Base-by-base conservation (phyloP, 2,113 vertebrate species). In the Xenopus borealis region DNA sequence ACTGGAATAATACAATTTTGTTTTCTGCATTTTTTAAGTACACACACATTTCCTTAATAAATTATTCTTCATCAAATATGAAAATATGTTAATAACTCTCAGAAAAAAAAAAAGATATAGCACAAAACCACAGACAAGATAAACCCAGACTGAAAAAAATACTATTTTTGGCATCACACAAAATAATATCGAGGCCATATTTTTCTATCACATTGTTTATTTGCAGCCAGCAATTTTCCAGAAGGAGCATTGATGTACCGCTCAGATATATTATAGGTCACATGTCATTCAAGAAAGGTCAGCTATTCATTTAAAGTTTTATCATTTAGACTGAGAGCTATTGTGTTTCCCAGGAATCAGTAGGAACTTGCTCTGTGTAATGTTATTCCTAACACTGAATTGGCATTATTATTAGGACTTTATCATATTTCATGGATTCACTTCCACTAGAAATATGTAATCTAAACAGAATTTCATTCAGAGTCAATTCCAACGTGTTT, bases 171-270 rank as follows among this genome's bases (percentile, higher is more conserved):
- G 87, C 86, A 88, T 87, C 91, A 93, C 93, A 90, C 83, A 86
- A 85, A 93, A 85, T 90, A 93, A 89, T 86, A 92, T 91, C 85
- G 88, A 85, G 91, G 91, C 87, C 88, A 85, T 91, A 83, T 89
- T 86, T 55, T 89, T 90, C 88, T 90, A 92, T 88, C 86, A 91
- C 92, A 92, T 95, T 95, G 95, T 96, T 94, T 95, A 92, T 92
- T 94, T 95, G 93, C 87, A n/a, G 92, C 87, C 87, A 78, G 91
- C 93, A 94, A 93, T 93, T 93, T 92, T 93, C 92, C 84, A 89
- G 89, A 84, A 82, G 88, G 87, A 83, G 85, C 88, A 81, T 82
- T 84, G 86, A 91, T 90, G 83, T 89, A 89, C 89, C 86, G 87
- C 88, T 83, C 88, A 82, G 89, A 91, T 90, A 88, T 82, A 89